Conservation (phyloP, 2,797 vertebrate genomes). For the Pampus argenteus region DNA sequence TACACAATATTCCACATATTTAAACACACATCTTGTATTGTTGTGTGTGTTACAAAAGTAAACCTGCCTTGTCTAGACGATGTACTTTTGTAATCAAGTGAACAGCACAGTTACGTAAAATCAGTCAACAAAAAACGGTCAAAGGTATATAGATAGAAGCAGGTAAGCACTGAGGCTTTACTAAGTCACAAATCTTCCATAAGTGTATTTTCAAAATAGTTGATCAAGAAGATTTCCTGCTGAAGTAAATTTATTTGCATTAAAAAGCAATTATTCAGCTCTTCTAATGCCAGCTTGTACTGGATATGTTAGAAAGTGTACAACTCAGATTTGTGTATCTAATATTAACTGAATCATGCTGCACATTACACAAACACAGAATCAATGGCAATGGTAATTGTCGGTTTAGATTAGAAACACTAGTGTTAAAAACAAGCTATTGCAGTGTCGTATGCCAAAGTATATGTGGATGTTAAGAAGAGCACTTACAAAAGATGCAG, state of each 20-base stretch:
- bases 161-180: too few species aligned
- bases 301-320: background rate
- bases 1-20: background rate
- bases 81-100: background rate
- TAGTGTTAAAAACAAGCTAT: background rate
- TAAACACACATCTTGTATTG: background rate
- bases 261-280: background rate
- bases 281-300: background rate
- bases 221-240: background rate
- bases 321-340: slow-evolving; percentile 14
- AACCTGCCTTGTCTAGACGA: background rate
- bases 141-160: background rate
- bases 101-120: background rate
- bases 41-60: background rate
- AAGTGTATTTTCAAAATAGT: background rate
- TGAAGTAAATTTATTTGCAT: background rate
- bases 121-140: background rate
- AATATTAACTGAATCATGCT: slow-evolving; percentile 6
- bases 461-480: background rate
- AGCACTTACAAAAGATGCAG: slow-evolving; percentile 76
- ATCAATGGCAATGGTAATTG: background rate
- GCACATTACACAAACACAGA: slow-evolving; percentile 1
- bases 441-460: background rate
- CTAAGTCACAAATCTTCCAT: background rate
- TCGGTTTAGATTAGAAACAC: background rate